Evolutionary conservation across 2,797 vertebrate species (phyloP).

Genomic region (Acanthis flammea): DNA sequence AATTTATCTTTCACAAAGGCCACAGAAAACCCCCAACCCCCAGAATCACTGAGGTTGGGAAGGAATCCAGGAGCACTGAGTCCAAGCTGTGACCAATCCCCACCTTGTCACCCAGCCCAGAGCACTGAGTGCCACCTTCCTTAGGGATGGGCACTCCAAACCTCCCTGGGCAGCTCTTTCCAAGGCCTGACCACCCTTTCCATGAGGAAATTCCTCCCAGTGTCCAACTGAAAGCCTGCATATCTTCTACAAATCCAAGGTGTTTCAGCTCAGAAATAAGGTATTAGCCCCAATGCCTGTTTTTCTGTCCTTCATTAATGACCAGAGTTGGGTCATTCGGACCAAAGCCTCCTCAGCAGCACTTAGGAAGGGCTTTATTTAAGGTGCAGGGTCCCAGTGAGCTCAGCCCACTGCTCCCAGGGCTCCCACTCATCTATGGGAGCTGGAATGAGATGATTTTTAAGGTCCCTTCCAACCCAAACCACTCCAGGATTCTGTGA

Average conservation of each 20-base stretch:
- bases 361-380: not conserved
- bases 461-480: not conserved
- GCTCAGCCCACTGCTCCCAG: not conserved
- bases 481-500: not conserved
- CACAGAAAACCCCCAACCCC: not conserved
- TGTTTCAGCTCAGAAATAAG: not conserved
- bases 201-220: not conserved
- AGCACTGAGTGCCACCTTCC: not conserved
- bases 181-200: not conserved
- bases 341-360: not conserved
- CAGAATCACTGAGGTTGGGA: not conserved
- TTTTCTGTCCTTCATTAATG: not conserved
- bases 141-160: not conserved
- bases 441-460: not conserved
- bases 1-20: not conserved
- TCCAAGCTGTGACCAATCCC: not conserved
- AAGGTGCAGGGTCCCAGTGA: not conserved
- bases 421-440: not conserved
- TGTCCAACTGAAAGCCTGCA: not conserved
- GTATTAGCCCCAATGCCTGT: not conserved
- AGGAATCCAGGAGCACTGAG: accelerated
- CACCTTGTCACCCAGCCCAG: not conserved
- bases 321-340: not conserved
- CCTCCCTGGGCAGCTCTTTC: not conserved
- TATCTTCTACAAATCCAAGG: not conserved